Evolutionary conservation across 1,140 invertebrate species (phyloP).

Genomic region (Neodiprion virginianus): DNA sequence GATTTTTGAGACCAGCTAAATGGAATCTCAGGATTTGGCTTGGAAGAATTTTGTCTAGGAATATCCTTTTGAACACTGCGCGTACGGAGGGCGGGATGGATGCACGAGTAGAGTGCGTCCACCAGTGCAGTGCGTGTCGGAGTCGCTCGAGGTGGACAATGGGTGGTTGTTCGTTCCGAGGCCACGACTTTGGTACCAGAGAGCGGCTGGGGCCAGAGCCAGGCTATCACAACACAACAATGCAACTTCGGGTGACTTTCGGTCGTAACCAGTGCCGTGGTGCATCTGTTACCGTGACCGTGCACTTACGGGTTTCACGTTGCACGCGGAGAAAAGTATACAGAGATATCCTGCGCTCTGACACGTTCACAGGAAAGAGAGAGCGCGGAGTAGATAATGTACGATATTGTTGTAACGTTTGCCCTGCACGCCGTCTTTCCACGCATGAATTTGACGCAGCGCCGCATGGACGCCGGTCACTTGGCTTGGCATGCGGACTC

Average conservation of each 20-base stretch:
- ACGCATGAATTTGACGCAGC: neutral
- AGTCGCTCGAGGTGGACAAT: too few relatives aligned
- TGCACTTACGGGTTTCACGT: neutral
- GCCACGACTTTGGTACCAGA: too few relatives aligned
- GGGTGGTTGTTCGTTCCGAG: too few relatives aligned
- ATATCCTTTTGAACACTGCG: too few relatives aligned
- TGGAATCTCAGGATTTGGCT: too few relatives aligned
- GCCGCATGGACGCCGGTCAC: neutral
- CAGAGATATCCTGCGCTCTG: neutral
- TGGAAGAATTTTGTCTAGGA: too few relatives aligned
- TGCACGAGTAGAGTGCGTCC: too few relatives aligned
- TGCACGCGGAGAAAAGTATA: neutral
- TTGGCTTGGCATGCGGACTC: neutral
- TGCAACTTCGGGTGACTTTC: constrained; percentile 4
- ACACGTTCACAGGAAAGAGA: neutral
- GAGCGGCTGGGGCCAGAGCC: neutral
- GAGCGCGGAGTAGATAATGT: neutral
- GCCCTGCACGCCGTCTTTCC: neutral
- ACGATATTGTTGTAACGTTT: too few relatives aligned
- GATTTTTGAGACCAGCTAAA: too few relatives aligned
- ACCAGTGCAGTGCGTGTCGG: too few relatives aligned
- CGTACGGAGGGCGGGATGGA: too few relatives aligned
- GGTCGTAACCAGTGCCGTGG: neutral
- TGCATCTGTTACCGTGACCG: neutral
- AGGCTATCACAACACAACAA: neutral